Conservation (phyloP, 2,113 vertebrate species). For the Podilymbus podiceps region DNA sequence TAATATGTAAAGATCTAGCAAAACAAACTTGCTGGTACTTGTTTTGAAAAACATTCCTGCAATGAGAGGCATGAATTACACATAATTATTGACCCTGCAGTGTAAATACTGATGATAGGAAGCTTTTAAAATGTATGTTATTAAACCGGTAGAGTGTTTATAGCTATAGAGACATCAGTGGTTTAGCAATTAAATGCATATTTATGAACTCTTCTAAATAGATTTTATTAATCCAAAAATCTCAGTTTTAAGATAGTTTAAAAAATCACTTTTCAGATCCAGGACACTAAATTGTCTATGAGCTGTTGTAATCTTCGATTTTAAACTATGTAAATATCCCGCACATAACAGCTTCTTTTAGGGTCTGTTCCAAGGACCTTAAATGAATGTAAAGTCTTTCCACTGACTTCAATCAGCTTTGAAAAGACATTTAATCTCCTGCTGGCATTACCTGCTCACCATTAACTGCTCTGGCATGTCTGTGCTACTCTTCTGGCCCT, state of each 20-base stretch:
- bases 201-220: not conserved
- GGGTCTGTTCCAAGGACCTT: not conserved
- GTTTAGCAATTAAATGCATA: constrained; percentile 27
- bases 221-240: not conserved
- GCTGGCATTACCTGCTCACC: not conserved
- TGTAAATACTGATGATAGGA: constrained; percentile 27
- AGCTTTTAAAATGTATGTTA: constrained; percentile 30
- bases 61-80: not conserved
- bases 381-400: not conserved
- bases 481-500: not conserved
- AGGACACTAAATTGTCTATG: not conserved
- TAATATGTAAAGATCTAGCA: not conserved
- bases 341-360: not conserved
- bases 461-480: not conserved
- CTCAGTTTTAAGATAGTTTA: not conserved
- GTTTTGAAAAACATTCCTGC: not conserved
- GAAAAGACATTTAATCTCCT: not conserved
- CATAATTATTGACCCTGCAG: constrained; percentile 11
- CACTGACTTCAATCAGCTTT: not conserved
- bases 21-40: constrained; percentile 11
- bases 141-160: constrained; percentile 5
- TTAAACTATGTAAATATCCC: not conserved
- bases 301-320: not conserved
- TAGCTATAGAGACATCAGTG: not conserved
- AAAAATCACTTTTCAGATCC: not conserved